These are phyloP conservation scores for Psittacula derbiana DNA, from an alignment of 2,797 vertebrate species.

Conservation along the genomic window DNA sequence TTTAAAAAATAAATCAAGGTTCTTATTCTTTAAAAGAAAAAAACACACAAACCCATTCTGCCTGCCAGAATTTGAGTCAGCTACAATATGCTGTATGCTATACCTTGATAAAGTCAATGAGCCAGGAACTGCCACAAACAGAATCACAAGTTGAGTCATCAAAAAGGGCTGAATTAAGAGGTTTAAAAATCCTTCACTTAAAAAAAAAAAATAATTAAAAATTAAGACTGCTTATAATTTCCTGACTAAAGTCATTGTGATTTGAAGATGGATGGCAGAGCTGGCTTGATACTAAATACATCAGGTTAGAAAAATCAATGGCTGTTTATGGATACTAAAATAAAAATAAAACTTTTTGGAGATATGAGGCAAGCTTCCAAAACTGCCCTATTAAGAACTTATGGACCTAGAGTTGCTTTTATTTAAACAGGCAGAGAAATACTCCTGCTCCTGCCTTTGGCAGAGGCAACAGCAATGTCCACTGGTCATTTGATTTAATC, in stretches of 20 bases:
- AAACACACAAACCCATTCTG: not conserved
- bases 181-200: conserved; percentile 14
- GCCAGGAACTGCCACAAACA: conserved; percentile 6
- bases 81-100: not conserved
- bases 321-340: conserved; percentile 45
- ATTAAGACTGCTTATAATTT: conserved; percentile 32
- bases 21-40: not conserved
- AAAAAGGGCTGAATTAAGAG: conserved; percentile 12
- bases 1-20: not conserved
- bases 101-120: conserved; percentile 1
- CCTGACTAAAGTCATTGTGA: conserved; percentile 17
- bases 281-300: conserved; percentile 47
- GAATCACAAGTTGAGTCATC: not conserved
- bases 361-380: conserved; percentile 10
- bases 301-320: conserved; percentile 58
- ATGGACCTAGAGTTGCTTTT: not conserved
- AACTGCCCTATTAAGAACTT: not conserved
- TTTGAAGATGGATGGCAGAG: conserved; percentile 13
- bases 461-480: not conserved
- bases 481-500: not conserved
- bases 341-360: conserved; percentile 37
- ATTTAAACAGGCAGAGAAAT: not conserved
- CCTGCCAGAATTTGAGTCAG: conserved; percentile 29
- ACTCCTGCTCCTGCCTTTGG: not conserved
- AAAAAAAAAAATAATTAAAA: not conserved